Evolutionary conservation across 2,113 vertebrate species (phyloP).

Genomic region (Myotis yumanensis): DNA sequence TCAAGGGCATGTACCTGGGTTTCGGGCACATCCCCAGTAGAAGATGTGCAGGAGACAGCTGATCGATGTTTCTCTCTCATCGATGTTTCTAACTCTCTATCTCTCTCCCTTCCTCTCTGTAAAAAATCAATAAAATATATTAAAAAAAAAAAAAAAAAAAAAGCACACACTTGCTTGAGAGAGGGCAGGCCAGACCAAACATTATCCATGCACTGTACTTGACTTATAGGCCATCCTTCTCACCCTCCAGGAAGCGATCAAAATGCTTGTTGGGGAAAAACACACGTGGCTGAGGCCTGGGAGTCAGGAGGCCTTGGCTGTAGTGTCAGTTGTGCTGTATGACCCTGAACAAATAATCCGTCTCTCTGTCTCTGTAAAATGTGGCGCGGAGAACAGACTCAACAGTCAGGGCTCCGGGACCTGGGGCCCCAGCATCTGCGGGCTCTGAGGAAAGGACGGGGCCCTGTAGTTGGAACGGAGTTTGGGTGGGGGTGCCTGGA

Average conservation of each 20-base stretch:
- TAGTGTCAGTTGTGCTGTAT: neutral
- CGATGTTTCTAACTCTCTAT: no score
- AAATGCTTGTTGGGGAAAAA: neutral
- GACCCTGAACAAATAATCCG: neutral
- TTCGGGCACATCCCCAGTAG: no score
- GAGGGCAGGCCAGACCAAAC: neutral
- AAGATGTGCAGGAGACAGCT: no score
- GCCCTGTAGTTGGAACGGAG: neutral
- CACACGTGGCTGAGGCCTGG: neutral
- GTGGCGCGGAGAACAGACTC: neutral
- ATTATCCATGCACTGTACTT: neutral
- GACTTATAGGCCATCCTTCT: neutral
- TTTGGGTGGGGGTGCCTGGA: no score
- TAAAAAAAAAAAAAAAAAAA: neutral
- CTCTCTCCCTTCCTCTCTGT: no score
- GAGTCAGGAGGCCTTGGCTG: neutral
- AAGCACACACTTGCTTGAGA: neutral
- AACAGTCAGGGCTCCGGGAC: neutral
- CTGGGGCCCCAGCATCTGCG: neutral
- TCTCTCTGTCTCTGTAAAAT: neutral
- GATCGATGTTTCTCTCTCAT: no score
- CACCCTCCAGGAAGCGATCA: neutral
- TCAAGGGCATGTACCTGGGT: no score
- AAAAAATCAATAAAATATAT: no score
- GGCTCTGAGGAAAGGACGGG: neutral